Base-by-base conservation (phyloP, 2,888 invertebrate species). In the Rhamnusium bicolor region DNA sequence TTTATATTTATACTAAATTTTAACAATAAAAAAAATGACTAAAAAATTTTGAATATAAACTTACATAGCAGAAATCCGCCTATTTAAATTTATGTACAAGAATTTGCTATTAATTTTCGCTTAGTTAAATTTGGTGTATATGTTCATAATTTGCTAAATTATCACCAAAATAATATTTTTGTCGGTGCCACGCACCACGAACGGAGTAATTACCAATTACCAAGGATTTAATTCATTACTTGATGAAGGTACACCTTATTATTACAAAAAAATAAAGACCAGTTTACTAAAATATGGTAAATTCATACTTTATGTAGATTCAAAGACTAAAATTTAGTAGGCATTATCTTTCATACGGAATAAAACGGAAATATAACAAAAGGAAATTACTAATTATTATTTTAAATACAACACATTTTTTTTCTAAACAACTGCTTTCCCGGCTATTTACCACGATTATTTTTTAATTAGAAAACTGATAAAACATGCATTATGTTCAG, bases 41-140 rank as follows among this genome's bases (percentile, higher is more conserved):
- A 12, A 21, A 24, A 24, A 54, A 24, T 21, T 24, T 12, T 1
- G n/a, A 7, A 1, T 7, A 16, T 10, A 19, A 7, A 21, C 24
- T 54, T n/a, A 54, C 12, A 18, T 51, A 54, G 24, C 54, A 19
- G 54, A 54, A 54, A 24, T 54, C 54, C 54, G 19, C 27, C 27
- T 1, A 21, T 24, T 54, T n/a, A 24, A 21, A 51, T 51, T 49
- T 49, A 2, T 10, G 0, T 32, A 1, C 12, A 32, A 40, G 12
- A 40, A 40, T 40, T 40, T 40, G 40, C n/a, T 40, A n/a, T 40
- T 40, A 40, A 40, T 40, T 40, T 40, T 40, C n/a, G 40, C n/a
- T 40, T 40, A 12, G 40, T n/a, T 12, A n/a, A 40, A 40, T 40
- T n/a, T 40, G 3, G 12, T 40, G 3, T 4, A 40, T n/a, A 40